These are phyloP conservation scores for Symphodus melops DNA, from an alignment of 2,113 vertebrate species.

Conservation along the genomic window DNA sequence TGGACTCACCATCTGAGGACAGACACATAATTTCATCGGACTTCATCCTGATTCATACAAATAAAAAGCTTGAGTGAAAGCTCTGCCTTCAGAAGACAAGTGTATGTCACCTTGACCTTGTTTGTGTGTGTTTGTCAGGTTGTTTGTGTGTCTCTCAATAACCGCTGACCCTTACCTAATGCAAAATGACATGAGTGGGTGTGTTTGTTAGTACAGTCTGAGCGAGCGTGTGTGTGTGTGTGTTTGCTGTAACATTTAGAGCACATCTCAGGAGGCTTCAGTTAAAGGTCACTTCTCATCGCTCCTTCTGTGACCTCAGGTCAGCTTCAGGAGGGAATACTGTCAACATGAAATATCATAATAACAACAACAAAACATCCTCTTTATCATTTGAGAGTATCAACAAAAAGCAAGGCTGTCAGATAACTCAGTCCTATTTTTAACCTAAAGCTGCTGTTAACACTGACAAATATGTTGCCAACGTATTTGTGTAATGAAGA, in stretches of 20 bases:
- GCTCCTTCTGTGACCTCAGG: constrained; percentile 17
- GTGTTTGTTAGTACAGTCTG: not conserved
- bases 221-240: not conserved
- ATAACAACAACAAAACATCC: no score
- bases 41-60: not conserved
- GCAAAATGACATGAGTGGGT: constrained; percentile 23
- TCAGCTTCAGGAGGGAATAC: constrained; percentile 1
- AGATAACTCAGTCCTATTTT: no score
- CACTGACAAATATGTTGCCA: no score
- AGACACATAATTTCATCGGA: not conserved
- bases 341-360: not conserved
- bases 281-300: constrained; percentile 66
- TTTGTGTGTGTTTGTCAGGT: not conserved
- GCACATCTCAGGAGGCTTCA: constrained; percentile 40
- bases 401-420: no score
- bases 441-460: no score
- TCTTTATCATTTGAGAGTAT: no score
- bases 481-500: no score
- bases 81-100: no score
- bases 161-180: constrained; percentile 23
- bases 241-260: constrained; percentile 24
- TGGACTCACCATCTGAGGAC: constrained; percentile 32
- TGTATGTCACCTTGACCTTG: not conserved
- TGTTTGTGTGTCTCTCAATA: constrained; percentile 1
- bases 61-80: not conserved